These are phyloP conservation scores for Spea bombifrons DNA, from an alignment of 2,113 vertebrate species.

Conservation along the genomic window DNA sequence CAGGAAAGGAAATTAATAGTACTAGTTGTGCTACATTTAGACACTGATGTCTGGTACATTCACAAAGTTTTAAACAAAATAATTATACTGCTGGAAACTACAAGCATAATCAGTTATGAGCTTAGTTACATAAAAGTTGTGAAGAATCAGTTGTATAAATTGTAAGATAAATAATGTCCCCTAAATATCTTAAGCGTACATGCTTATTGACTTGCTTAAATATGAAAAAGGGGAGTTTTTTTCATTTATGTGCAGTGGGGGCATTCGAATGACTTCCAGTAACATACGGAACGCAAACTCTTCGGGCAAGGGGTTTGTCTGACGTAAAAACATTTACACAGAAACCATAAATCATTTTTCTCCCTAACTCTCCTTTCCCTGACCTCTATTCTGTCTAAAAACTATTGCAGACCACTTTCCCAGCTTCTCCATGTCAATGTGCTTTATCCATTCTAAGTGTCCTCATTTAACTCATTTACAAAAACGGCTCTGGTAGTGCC, in stretches of 20 bases:
- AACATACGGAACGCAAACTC: slow-evolving; percentile 5
- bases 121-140: too few relatives aligned
- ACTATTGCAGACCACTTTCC: slow-evolving; percentile 39
- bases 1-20: too few relatives aligned
- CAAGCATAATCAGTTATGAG: too few relatives aligned
- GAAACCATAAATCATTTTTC: slow-evolving; percentile 33
- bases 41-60: too few relatives aligned
- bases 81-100: too few relatives aligned
- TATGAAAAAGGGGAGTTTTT: background rate
- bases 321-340: slow-evolving; percentile 24
- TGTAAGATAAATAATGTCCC: too few relatives aligned
- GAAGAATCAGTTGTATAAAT: too few relatives aligned
- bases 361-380: slow-evolving; percentile 14
- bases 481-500: slow-evolving; percentile 32
- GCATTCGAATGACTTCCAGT: slow-evolving; percentile 8
- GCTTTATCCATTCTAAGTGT: slow-evolving; percentile 42
- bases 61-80: too few relatives aligned
- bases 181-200: too few relatives aligned
- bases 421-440: slow-evolving; percentile 46
- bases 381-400: slow-evolving; percentile 37
- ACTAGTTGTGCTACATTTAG: too few relatives aligned
- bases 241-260: background rate
- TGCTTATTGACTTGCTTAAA: too few relatives aligned
- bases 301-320: slow-evolving; percentile 15
- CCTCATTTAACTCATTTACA: slow-evolving; percentile 46